Conservation (phyloP, 2,888 invertebrate genomes). For the Metallyticus violacea region DNA sequence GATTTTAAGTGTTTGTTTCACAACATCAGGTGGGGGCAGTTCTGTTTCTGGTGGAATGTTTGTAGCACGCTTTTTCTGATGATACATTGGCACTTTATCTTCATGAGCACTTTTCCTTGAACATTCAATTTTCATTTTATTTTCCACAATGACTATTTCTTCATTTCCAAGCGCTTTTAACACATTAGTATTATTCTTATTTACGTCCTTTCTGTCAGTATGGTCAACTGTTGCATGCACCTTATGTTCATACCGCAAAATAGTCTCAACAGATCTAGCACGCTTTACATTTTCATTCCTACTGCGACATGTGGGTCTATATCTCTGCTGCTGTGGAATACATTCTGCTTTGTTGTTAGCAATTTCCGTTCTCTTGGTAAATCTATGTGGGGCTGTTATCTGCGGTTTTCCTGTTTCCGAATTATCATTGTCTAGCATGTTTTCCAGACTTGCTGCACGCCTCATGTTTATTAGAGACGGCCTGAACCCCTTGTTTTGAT, state of each 20-base stretch:
- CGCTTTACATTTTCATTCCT: conserved; percentile 68
- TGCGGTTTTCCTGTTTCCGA: conserved; percentile 43
- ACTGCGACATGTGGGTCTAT: conserved; percentile 43
- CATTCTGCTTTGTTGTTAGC: conserved; percentile 13
- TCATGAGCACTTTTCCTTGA: not conserved
- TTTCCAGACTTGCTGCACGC: conserved; percentile 81
- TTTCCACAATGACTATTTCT: conserved; percentile 43
- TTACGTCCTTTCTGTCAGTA: not conserved
- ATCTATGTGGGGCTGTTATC: conserved; percentile 32
- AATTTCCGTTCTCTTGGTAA: conserved; percentile 27
- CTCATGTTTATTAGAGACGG: conserved; percentile 67
- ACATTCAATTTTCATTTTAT: conserved; percentile 28
- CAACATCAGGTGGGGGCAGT: conserved; percentile 85
- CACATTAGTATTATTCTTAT: conserved; percentile 16
- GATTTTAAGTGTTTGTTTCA: conserved; percentile 78
- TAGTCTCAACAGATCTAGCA: conserved; percentile 81
- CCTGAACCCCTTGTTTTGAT: conserved; percentile 57
- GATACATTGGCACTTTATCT: conserved; percentile 14
- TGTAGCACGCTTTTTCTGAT: conserved; percentile 38
- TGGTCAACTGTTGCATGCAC: not conserved
- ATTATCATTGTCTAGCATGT: conserved; percentile 63
- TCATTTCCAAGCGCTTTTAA: conserved; percentile 37
- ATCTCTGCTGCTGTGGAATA: conserved; percentile 25
- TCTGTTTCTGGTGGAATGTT: conserved; percentile 65
- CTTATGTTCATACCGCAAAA: conserved; percentile 53